Conservation (phyloP, 2,888 invertebrate species). For the Drosophila aldrichi region DNA sequence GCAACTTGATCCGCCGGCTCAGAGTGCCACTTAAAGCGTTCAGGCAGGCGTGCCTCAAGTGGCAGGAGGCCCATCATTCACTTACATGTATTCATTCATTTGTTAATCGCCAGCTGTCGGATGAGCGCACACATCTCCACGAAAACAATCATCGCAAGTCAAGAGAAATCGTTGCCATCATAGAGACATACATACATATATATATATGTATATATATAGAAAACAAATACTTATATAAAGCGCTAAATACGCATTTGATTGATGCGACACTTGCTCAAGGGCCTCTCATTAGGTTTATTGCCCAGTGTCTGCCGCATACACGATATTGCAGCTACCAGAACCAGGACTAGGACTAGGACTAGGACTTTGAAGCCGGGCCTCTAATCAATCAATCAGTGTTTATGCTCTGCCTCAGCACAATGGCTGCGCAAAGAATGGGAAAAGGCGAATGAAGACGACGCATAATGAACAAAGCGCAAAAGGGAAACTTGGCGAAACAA, state of each 20-base stretch:
- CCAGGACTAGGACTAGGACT: slow-evolving; percentile 28
- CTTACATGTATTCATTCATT: slow-evolving; percentile 67
- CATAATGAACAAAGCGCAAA: slow-evolving; percentile 62
- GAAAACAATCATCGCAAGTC: slow-evolving; percentile 77
- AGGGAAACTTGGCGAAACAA: slow-evolving; percentile 71
- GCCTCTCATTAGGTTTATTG: slow-evolving; percentile 77
- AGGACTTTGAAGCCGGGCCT: slow-evolving; percentile 51
- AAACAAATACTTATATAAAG: slow-evolving; percentile 57
- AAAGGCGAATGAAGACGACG: slow-evolving; percentile 21
- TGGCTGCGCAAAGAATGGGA: slow-evolving; percentile 24
- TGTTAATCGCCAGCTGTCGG: slow-evolving; percentile 75
- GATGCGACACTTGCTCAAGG: slow-evolving; percentile 78
- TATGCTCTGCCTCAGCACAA: slow-evolving; percentile 56
- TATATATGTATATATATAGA: slow-evolving; percentile 8
- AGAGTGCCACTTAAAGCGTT: slow-evolving; percentile 48
- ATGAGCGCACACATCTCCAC: slow-evolving; percentile 41
- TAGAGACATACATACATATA: slow-evolving; percentile 16
- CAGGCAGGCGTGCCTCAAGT: slow-evolving; percentile 7
- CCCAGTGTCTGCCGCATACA: slow-evolving; percentile 36
- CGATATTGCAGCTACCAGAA: slow-evolving; percentile 29
- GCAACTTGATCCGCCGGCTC: slow-evolving; percentile 16
- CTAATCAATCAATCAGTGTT: slow-evolving; percentile 82
- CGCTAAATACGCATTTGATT: slow-evolving; percentile 78
- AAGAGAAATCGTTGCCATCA: slow-evolving; percentile 64
- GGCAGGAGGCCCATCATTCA: slow-evolving; percentile 57